phyloP scores from a whole-genome alignment of 1,140 invertebrate species.

The Bombus haemorrhoidalis region DNA sequence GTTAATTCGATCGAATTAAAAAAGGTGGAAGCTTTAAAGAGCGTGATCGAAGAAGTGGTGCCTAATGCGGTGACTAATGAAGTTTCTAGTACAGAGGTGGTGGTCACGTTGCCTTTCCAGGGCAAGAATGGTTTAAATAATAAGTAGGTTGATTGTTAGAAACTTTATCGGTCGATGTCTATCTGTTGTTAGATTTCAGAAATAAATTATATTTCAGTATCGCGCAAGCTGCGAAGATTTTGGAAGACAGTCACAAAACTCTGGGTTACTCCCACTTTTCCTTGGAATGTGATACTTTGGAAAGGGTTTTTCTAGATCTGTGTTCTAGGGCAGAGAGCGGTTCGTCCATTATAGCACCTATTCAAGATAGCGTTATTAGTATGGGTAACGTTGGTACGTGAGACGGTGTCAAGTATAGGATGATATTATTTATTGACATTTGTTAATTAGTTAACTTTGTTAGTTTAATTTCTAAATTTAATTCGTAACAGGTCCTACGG shows the following conservation, averaged over 20 bases:
- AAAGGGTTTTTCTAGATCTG: slow-evolving; percentile 84
- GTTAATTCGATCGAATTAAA: slow-evolving; percentile 58
- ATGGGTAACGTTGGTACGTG: slow-evolving; percentile 60
- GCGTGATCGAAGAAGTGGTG: slow-evolving; percentile 78
- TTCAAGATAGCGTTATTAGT: slow-evolving; percentile 62
- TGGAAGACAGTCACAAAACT: slow-evolving; percentile 79
- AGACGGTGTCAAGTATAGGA: fast-evolving
- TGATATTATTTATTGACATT: neutral
- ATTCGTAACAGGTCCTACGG: slow-evolving; percentile 57
- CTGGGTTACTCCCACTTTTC: slow-evolving; percentile 81
- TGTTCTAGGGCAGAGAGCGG: slow-evolving; percentile 79
- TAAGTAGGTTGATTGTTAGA: slow-evolving; percentile 77
- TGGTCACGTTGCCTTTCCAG: slow-evolving; percentile 83
- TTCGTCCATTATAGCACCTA: slow-evolving; percentile 39
- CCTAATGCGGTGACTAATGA: slow-evolving; percentile 81
- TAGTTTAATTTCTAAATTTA: neutral
- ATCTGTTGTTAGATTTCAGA: neutral
- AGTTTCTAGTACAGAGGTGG: slow-evolving; percentile 77
- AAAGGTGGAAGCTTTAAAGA: slow-evolving; percentile 77
- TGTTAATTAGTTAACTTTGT: neutral
- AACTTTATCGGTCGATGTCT: neutral
- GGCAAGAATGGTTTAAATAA: slow-evolving; percentile 81
- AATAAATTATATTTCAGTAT: slow-evolving; percentile 77
- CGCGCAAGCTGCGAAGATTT: slow-evolving; percentile 74
- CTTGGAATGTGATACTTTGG: slow-evolving; percentile 84